Base-by-base conservation (phyloP, 2,888 invertebrate species). In the Dusona sp. region DNA sequence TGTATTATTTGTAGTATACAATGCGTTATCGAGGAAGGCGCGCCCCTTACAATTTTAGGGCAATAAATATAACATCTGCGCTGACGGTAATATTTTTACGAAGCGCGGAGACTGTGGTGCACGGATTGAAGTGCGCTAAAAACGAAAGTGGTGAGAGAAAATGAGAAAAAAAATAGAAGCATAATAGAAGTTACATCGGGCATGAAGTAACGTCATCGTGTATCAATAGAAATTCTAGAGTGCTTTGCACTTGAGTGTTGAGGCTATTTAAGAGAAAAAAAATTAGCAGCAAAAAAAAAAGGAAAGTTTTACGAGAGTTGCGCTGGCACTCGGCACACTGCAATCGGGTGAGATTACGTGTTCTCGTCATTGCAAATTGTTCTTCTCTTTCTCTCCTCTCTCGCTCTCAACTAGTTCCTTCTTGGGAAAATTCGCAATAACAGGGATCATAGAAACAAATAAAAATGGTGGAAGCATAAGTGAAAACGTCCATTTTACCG, bases 201-300 rank as follows among this genome's bases (percentile, higher is more conserved):
- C 36, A n/a, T 77, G 11, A 77, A 70, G 64, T 73, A 78, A 73
- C 38, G 8, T 78, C 29, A 45, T 16, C 29, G 33, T 67, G 33
- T 48, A 61, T 75, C 79, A 75, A 80, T 78, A 77, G 73, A 70
- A 38, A 73, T 78, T 25, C 77, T 72, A 38, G n/a, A n/a, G 38
- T 33, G 73, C 29, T 74, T 61, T 79, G 82, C 82, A 82, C 82
- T 85, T 82, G 85, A 85, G 72, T 29, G 48, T 68, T 64, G 68
- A 67, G 9, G 29, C 36, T 74, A 61, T 79, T 64, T 48, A 25
- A 65, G 54, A 73, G 25, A 67, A 45, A 68, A 73, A 78, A 65
- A 77, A 73, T 81, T 38, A 38, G 1, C 48, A 25, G 22, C 0
- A 45, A 36, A 70, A 70, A 68, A 57, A 73, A 68, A 74, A 78